Base-by-base conservation (phyloP, 2,888 invertebrate species). In the Apamea monoglypha region DNA sequence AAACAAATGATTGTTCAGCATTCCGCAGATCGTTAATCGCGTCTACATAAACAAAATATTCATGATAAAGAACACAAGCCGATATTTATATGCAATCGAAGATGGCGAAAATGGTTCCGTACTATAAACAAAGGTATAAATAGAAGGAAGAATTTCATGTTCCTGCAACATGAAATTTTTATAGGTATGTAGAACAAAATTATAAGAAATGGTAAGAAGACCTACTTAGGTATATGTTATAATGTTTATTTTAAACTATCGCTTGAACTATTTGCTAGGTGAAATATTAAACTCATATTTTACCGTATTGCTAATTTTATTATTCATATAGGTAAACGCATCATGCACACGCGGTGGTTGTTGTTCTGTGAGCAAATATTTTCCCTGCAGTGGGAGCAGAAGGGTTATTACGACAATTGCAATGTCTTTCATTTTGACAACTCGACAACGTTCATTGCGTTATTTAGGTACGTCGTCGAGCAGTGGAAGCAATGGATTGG, bases 41-140 rank as follows among this genome's bases (percentile, higher is more conserved):
- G 29, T 77, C 50, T 81, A 70, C 40, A 76, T 86, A 86, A 89
- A 89, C 83, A 87, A 80, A 81, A 84, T 76, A 82, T 75, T 74
- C 70, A 25, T 83, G 82, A 84, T 88, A 81, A 73, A 89, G 78
- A 88, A 84, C 75, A 56, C 53, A 59, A 76, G 32, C 74, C 66
- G 70, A 79, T 76, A 78, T 76, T 64, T 81, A 72, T 67, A 76
- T 77, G 75, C 67, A 78, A 82, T 80, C 76, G 69, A 81, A 81
- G 72, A 80, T 76, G 61, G 74, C 56, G 78, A 78, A 84, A 83
- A 77, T 84, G 80, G 83, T 86, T 82, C 78, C 61, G 79, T 77
- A 64, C 68, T 74, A 50, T 78, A 79, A 89, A 87, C 81, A 83
- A 36, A 64, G 18, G 29, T 66, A 76, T 74, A 75, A 84, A 84